Conservation (phyloP, 2,113 vertebrate genomes). For the Artemisiospiza belli region DNA sequence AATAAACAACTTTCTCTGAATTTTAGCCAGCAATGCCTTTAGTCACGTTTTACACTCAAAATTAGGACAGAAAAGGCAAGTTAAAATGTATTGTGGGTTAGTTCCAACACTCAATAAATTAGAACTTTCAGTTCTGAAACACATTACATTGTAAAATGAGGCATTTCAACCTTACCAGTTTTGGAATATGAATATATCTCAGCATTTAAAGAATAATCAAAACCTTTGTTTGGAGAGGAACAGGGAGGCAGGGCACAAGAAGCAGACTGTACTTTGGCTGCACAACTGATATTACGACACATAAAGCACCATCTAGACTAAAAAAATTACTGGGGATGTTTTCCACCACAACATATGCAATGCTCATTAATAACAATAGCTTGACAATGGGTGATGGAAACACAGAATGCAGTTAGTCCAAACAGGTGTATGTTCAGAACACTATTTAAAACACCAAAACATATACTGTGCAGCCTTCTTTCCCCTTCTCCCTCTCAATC, state of each 20-base stretch:
- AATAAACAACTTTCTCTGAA: neutral
- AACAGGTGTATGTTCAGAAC: neutral
- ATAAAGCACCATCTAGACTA: neutral
- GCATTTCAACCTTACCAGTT: neutral
- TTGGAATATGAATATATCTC: neutral
- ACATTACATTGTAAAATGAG: neutral
- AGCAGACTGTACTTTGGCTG: neutral
- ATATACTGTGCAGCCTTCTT: neutral
- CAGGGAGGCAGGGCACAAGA: neutral
- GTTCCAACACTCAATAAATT: neutral
- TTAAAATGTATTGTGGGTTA: neutral
- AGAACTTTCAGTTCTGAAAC: neutral
- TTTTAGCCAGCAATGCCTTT: neutral
- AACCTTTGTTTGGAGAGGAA: neutral
- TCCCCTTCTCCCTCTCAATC: neutral
- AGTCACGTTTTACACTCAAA: neutral
- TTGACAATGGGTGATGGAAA: neutral
- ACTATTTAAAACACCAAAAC: neutral
- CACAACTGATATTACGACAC: neutral
- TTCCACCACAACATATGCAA: neutral
- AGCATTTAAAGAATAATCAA: neutral
- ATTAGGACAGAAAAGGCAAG: neutral
- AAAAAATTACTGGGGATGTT: neutral
- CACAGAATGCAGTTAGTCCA: neutral
- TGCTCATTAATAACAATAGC: neutral